A percentile compares a stretch with the other conserved stretches of the same genome.
Conservation (phyloP, 2,113 vertebrate species). For the Isurus oxyrinchus region DNA sequence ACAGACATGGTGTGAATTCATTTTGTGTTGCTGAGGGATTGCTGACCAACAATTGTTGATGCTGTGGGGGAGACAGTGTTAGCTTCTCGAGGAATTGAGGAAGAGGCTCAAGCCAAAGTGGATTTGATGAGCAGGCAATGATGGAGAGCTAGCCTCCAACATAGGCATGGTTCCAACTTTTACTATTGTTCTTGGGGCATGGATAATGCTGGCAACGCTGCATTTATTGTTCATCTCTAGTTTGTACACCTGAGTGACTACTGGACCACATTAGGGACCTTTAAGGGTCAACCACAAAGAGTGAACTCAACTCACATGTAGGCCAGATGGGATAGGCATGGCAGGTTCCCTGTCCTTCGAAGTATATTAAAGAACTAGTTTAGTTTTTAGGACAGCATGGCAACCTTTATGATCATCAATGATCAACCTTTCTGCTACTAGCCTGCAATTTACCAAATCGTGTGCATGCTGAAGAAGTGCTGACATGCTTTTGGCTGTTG, state of each 20-base stretch:
- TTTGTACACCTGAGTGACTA: neutral
- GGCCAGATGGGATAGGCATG: neutral
- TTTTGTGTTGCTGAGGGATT: neutral
- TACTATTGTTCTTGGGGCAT: neutral
- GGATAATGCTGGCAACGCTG: neutral
- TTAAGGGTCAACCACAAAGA: neutral
- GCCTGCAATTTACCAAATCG: neutral
- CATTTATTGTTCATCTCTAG: neutral
- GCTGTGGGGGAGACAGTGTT: neutral
- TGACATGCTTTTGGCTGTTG: neutral
- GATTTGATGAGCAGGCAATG: neutral
- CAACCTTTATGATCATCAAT: neutral
- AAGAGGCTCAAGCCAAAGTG: neutral
- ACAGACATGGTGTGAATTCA: neutral
- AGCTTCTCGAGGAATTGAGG: neutral
- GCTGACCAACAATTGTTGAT: neutral
- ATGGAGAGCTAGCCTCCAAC: neutral
- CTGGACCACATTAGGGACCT: neutral
- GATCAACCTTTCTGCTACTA: neutral
- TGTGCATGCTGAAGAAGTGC: neutral
- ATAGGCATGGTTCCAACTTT: neutral
- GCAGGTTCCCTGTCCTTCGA: neutral
- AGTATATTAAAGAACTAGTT: neutral
- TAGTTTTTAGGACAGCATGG: neutral
- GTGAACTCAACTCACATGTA: neutral